Evolutionary conservation across 2,888 invertebrate species (phyloP), one percentile per base, ranked within the genome.

Genomic region (Drosophila koepferae): DNA sequence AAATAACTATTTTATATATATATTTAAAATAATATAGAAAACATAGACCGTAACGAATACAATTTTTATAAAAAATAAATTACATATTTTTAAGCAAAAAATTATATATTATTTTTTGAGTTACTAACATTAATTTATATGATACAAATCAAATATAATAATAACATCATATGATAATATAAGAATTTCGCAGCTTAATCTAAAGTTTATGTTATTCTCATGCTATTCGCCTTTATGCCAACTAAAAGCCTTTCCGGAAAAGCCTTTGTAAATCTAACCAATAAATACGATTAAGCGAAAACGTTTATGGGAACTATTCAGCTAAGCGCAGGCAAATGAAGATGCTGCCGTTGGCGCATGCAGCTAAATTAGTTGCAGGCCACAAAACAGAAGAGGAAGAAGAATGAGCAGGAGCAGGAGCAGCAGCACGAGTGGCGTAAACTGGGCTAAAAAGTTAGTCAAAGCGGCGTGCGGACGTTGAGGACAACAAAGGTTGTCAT

Each of bases 331-430:
- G 54, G 62, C 69, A 85, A 87, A 87, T 87, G 83, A 82, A 81
- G 74, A 79, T 70, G 77, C 80, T 54, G 81, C 70, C 60, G 40
- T 49, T 46, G 36, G 80, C 74, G 73, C 81, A 78, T 74, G 82
- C 71, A 71, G 87, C 80, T 84, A 84, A 84, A 84, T 84, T 84
- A 84, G 84, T 82, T 84, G 87, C 85, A 85, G 80, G 71, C 82
- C 80, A 76, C 87, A 82, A 81, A 79, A 81, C 73, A 73, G 74
- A 8, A 7, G 12, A 2, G 2, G 23, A 7, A 14, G 23, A 10
- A 4, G 9, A 3, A 18, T 0, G 4, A 2, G 18, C 1, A 4
- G 10, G 2, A 0, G 28, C 28, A 28, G 28, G 28, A 28, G 28
- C 28, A 3, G 28, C 3, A 6, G 28, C 23, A 3, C 23, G 36